Evolutionary conservation across 2,113 vertebrate species (phyloP).

Genomic region (Nothocercus nigrocapillus): DNA sequence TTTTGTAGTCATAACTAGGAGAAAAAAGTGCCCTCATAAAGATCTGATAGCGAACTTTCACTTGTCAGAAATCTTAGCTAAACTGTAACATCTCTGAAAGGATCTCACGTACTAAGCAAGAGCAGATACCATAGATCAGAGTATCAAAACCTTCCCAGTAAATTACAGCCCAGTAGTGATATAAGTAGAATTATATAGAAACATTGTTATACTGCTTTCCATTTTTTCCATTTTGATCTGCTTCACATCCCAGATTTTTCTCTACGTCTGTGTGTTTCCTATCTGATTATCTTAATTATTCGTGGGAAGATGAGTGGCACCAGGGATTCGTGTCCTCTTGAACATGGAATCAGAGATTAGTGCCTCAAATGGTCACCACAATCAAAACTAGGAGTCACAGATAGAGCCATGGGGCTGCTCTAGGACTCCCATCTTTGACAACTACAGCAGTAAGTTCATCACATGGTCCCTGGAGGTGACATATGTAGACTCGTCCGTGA

Average conservation of each 20-base stretch:
- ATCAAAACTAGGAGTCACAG: not conserved
- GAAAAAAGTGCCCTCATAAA: not conserved
- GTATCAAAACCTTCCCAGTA: not conserved
- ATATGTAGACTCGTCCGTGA: fast-evolving
- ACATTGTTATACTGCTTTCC: not conserved
- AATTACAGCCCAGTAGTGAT: fast-evolving
- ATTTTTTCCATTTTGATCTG: not conserved
- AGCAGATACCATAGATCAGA: not conserved
- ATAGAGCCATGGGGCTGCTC: not conserved
- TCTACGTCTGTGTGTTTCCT: not conserved
- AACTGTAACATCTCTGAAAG: not conserved
- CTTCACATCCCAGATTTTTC: not conserved
- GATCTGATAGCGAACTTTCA: not conserved
- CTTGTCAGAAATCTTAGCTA: not conserved
- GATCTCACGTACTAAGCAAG: not conserved
- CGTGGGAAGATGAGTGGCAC: not conserved
- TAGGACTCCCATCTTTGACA: not conserved
- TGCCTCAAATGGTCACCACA: not conserved
- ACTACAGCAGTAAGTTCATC: not conserved
- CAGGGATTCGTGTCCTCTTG: not conserved
- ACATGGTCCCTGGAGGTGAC: not conserved
- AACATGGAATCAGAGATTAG: not conserved
- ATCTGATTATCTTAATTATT: fast-evolving
- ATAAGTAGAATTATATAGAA: not conserved
- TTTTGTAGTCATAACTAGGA: not conserved